A percentile compares a stretch with the other conserved stretches of the same genome.
These are phyloP conservation scores for Marronus borbonicus DNA, from an alignment of 2,888 invertebrate genomes.

Conservation along the genomic window DNA sequence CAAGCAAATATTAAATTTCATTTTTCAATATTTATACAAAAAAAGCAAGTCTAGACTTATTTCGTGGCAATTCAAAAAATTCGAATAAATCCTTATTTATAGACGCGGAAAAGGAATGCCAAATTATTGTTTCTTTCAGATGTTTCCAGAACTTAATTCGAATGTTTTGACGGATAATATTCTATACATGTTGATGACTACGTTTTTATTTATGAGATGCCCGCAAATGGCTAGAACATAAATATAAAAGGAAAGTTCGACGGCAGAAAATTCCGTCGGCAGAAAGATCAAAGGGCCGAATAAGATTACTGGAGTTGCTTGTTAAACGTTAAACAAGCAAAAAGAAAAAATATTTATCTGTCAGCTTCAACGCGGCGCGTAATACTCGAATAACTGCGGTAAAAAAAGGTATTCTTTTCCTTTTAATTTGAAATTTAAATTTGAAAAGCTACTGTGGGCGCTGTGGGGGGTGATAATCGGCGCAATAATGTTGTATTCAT, in stretches of 20 bases:
- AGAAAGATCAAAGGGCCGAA: conserved; percentile 2
- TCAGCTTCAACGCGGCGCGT: background rate
- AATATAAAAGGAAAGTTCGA: background rate
- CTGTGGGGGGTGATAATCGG: background rate
- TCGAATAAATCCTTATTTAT: too few relatives aligned
- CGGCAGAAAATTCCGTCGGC: background rate
- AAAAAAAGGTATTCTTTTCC: background rate
- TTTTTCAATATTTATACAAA: too few relatives aligned
- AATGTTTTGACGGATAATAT: background rate
- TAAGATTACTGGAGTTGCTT: conserved; percentile 4
- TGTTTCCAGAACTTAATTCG: too few relatives aligned
- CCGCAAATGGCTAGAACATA: background rate
- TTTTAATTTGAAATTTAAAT: background rate
- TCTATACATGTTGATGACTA: background rate
- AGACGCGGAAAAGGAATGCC: too few relatives aligned
- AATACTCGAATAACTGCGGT: background rate
- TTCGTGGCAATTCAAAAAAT: too few relatives aligned
- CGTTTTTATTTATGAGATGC: background rate
- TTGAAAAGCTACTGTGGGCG: background rate
- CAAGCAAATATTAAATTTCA: too few relatives aligned
- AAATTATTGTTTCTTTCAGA: too few relatives aligned
- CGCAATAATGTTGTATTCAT: background rate
- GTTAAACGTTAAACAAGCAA: conserved; percentile 11
- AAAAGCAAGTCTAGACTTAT: too few relatives aligned
- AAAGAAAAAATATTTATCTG: background rate